A percentile compares a stretch with the other conserved stretches of the same genome.
Evolutionary conservation across 2,888 invertebrate species (phyloP).

Genomic region (Candidula unifasciata): DNA sequence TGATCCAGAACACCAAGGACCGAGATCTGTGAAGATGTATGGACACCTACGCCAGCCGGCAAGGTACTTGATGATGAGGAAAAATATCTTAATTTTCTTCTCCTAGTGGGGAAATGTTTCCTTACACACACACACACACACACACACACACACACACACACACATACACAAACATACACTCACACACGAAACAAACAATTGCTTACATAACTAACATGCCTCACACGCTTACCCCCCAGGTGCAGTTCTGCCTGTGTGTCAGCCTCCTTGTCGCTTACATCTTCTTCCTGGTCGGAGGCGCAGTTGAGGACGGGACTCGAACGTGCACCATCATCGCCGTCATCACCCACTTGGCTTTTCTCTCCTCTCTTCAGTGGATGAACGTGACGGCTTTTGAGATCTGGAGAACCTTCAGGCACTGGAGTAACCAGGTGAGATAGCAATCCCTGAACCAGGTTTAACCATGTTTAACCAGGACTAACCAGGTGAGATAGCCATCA

Average conservation of each 20-base stretch:
- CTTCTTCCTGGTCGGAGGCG: conserved; percentile 50
- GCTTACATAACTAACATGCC: no score
- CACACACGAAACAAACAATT: no score
- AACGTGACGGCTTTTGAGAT: conserved; percentile 56
- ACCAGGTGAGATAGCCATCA: background rate
- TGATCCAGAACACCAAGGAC: no score
- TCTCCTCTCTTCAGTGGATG: conserved; percentile 56
- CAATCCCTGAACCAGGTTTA: background rate
- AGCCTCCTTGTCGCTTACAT: conserved; percentile 46
- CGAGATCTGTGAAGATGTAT: no score
- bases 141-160: no score
- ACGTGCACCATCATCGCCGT: conserved; percentile 47
- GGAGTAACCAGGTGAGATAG: conserved; percentile 42
- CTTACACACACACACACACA: no score
- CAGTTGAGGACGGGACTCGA: conserved; percentile 38
- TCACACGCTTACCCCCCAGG: conserved; percentile 18
- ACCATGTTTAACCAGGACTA: background rate
- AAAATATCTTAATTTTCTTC: no score
- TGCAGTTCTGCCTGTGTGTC: conserved; percentile 53
- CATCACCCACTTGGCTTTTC: conserved; percentile 52
- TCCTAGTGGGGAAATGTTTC: no score
- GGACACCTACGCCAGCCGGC: no score
- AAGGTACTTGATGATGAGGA: no score
- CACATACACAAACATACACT: no score
- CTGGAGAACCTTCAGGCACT: conserved; percentile 54